A percentile compares a stretch with the other conserved stretches of the same genome.
Conservation (phyloP, 2,797 vertebrate species). For the Hephaestus fuliginosus region DNA sequence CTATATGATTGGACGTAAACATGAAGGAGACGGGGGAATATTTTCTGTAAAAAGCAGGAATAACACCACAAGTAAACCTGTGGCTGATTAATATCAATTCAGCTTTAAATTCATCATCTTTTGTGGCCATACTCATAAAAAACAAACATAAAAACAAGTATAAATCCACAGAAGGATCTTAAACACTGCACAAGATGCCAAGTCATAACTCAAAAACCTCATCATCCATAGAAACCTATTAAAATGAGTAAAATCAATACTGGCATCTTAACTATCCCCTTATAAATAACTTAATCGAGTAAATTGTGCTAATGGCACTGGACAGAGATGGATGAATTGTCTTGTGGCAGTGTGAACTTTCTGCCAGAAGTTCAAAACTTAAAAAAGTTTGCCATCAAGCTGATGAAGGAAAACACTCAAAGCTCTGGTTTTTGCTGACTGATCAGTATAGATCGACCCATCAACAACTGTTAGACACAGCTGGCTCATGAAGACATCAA, state of each 20-base stretch:
- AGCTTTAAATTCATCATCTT: not conserved
- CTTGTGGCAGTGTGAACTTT: not conserved
- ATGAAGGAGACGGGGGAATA: not conserved
- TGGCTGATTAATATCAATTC: not conserved
- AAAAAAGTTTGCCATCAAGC: not conserved
- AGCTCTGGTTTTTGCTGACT: not conserved
- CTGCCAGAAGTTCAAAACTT: not conserved
- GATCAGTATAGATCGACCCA: not conserved
- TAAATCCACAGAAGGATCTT: not conserved
- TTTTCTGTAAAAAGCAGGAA: not conserved
- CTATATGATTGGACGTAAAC: not conserved
- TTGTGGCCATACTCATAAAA: not conserved
- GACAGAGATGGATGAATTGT: not conserved
- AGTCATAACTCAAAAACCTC: conserved; percentile 12
- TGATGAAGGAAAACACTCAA: conserved; percentile 6
- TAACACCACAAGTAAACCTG: not conserved
- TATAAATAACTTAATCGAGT: conserved; percentile 16
- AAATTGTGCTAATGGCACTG: conserved; percentile 5
- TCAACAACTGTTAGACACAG: not conserved
- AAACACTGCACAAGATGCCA: not conserved
- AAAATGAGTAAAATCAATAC: not conserved
- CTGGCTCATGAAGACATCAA: not conserved
- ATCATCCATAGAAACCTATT: not conserved
- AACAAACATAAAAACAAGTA: not conserved
- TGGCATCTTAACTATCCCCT: not conserved